Conservation (phyloP, 2,113 vertebrate genomes). For the Pantherophis guttatus region DNA sequence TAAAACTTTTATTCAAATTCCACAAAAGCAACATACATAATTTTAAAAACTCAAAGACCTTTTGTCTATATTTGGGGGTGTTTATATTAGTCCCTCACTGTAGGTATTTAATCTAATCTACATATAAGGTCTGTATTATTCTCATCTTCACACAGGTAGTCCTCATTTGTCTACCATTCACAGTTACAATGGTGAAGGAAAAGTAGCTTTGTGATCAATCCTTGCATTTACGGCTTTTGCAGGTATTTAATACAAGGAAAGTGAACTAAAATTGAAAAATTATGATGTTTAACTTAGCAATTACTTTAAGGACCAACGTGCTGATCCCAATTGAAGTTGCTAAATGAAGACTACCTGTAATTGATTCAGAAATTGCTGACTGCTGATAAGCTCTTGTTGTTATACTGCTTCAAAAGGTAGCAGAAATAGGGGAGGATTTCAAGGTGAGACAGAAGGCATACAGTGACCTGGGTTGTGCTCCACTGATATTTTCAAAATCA, state of each 20-base stretch:
- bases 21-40: not conserved
- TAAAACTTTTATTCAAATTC: not conserved
- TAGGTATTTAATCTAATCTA: not conserved
- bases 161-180: not conserved
- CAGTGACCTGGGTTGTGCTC: not conserved
- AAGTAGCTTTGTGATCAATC: not conserved
- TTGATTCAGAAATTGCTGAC: not conserved
- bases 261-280: not conserved
- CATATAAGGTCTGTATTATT: not conserved
- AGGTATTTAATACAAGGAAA: not conserved
- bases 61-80: not conserved
- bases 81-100: not conserved
- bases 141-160: not conserved
- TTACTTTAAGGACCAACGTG: not conserved
- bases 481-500: not conserved
- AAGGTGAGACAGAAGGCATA: not conserved
- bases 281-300: not conserved
- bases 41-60: not conserved
- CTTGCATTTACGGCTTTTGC: not conserved
- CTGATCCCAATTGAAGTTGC: not conserved
- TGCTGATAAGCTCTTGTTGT: not conserved
- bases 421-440: no score
- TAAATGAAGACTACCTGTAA: not conserved
- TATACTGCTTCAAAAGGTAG: not conserved
- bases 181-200: not conserved